Evolutionary conservation across 2,113 vertebrate genomes (phyloP), one percentile per base, ranked within the genome.

Genomic region (Oryzias javanicus): DNA sequence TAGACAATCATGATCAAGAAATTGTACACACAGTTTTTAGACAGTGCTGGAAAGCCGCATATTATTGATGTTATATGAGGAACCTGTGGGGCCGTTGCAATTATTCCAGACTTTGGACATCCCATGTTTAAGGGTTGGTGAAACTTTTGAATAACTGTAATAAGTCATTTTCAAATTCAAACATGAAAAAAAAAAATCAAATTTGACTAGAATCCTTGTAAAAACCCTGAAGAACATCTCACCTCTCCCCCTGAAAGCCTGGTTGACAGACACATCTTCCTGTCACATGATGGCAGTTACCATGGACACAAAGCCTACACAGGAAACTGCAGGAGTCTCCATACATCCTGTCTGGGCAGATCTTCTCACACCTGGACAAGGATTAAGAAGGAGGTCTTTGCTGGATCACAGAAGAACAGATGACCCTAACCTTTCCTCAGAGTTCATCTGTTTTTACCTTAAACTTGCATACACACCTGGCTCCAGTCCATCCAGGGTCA

Each of bases 161-260:
- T 35, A 8, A 35, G 29, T 27, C 25, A 27, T 27, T 27, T 27
- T 27, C 4, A 27, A 4, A 27, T 27, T 27, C 25, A 6, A 27
- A 27, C 1, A 4, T 4, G 1, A 4, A 27, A 27, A 35, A 35
- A 7, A 35, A 35, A 35, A 10, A 3, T 12, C 6, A 35, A 35
- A 35, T 35, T 35, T 6, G 7, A 35, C 29, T 6, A 35, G 29
- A 35, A 7, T 35, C 29, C 7, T 6, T 35, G 29, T 35, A 35
- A 29, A 6, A 14, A 14, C 13, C 5, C 15, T 20, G 16, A 18
- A 18, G 1, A 17, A 18, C 18, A 13, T 3, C 83, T 91, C 87
- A 98, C 97, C 96, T 98, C 74, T 87, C 79, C 55, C 94, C 95
- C 90, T 92, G 92, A 82, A 92, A 96, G 62, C 96, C 97, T 0